These are phyloP conservation scores for Anolis carolinensis DNA, from an alignment of 2,113 vertebrate genomes.

Conservation along the genomic window DNA sequence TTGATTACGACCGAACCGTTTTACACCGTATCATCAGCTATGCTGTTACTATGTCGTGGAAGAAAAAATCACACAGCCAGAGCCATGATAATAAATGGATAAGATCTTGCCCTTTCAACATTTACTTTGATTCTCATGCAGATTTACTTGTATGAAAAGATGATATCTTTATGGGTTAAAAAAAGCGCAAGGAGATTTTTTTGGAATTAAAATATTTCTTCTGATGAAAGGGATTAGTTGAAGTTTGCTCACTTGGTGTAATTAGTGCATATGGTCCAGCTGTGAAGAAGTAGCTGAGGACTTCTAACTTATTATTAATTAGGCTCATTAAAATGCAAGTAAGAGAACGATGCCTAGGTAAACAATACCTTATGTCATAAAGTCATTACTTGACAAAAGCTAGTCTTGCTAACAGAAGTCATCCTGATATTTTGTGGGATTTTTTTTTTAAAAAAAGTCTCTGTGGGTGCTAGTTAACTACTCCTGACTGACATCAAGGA, in stretches of 20 bases:
- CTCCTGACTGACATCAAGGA: constrained; percentile 88
- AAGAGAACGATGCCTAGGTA: constrained; percentile 81
- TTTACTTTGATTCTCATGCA: constrained; percentile 58
- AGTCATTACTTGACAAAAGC: constrained; percentile 83
- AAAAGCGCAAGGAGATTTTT: constrained; percentile 57
- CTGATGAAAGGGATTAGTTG: constrained; percentile 71
- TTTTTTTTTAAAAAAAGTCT: constrained; percentile 61
- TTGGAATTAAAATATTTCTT: constrained; percentile 69
- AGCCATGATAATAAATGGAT: constrained; percentile 54
- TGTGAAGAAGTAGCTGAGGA: constrained; percentile 82
- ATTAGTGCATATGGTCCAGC: constrained; percentile 89
- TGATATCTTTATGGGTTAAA: constrained; percentile 34
- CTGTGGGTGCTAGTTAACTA: constrained; percentile 78
- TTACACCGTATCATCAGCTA: constrained; percentile 40
- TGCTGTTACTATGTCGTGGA: constrained; percentile 54
- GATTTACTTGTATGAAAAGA: constrained; percentile 47
- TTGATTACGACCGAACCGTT: constrained; percentile 41
- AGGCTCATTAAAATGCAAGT: constrained; percentile 87
- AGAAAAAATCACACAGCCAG: constrained; percentile 39
- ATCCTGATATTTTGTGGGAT: constrained; percentile 73
- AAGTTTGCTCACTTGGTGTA: constrained; percentile 77
- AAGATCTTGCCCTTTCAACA: constrained; percentile 32
- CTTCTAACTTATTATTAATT: constrained; percentile 88
- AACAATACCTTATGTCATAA: constrained; percentile 86
- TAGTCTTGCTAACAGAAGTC: constrained; percentile 78